These are phyloP conservation scores for Thalpophila matura DNA, from an alignment of 2,888 invertebrate genomes.

Conservation along the genomic window DNA sequence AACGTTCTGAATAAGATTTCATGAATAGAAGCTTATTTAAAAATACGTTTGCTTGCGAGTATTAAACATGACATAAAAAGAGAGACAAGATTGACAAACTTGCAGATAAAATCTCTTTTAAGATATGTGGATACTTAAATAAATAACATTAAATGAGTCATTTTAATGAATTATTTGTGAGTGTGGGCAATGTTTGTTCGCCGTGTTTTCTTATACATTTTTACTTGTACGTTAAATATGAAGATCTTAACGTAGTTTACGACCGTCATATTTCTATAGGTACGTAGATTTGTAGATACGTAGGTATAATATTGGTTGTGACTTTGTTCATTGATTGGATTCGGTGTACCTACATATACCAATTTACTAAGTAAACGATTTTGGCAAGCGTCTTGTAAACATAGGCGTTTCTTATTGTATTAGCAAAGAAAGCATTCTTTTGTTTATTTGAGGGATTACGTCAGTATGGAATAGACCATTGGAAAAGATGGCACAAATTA, in stretches of 20 bases:
- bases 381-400: constrained; percentile 73
- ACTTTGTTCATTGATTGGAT: constrained; percentile 65
- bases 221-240: no score
- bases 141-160: constrained; percentile 31
- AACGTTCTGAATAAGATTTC: constrained; percentile 23
- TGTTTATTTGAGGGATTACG: constrained; percentile 29
- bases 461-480: no score
- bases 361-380: constrained; percentile 81
- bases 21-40: constrained; percentile 28
- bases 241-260: constrained; percentile 24
- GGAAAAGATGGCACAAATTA: neutral
- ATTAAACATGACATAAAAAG: constrained; percentile 15
- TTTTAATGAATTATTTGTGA: constrained; percentile 34
- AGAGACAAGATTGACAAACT: constrained; percentile 22
- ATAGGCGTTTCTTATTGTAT: constrained; percentile 65
- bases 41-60: constrained; percentile 8
- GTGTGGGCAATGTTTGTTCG: constrained; percentile 12
- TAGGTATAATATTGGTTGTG: constrained; percentile 39
- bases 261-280: constrained; percentile 1
- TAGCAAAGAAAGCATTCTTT: constrained; percentile 34
- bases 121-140: constrained; percentile 13
- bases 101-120: constrained; percentile 29
- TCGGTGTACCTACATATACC: constrained; percentile 64
- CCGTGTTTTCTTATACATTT: constrained; percentile 18
- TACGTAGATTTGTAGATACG: constrained; percentile 6